Evolutionary conservation across 2,888 invertebrate species (phyloP), one percentile per base, ranked within the genome.

Genomic region (Cyaniris semiargus): DNA sequence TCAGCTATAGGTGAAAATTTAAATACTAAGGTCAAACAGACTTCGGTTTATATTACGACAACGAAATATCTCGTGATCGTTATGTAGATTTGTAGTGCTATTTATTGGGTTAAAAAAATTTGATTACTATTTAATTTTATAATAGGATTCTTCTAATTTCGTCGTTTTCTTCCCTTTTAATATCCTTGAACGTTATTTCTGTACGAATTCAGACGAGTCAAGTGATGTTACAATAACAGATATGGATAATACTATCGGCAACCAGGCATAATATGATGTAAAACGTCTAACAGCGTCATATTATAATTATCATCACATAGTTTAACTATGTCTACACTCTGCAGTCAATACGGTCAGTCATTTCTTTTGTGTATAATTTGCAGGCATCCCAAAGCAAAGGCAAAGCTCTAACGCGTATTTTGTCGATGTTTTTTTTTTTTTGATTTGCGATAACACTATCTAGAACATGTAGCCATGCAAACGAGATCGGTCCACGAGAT

Each of bases 1-100:
- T 53, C 21, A 18, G 48, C 53, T 74, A 53, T 53, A 74, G 48
- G 74, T 74, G 74, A 74, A 74, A n/a, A n/a, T n/a, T n/a, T n/a
- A n/a, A n/a, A 48, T 74, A 15, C 48, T 23, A 27, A 13, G 21
- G 48, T 44, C 44, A 48, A 53, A 27, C 23, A 15, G 66, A 60
- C 27, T 66, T 66, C 38, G 44, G 23, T 23, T 72, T 72, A 44
- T 21, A n/a, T 58, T 58, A 60, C 10, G 13, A 5, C 1, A 58
- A 21, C 15, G 21, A 21, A 58, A 53, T 53, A 53, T 53, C 53
- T 18, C 53, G 18, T 53, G 15, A 53, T 15, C 10, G 1, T 18
- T 18, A 53, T 53, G 53, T 53, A 53, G 53, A 18, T 4, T 48
- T 5, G 4, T 5, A 53, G 53, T 18, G 18, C 0, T 53, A 44